Conservation (phyloP, 2,113 vertebrate genomes). For the Seriola dumerili region DNA sequence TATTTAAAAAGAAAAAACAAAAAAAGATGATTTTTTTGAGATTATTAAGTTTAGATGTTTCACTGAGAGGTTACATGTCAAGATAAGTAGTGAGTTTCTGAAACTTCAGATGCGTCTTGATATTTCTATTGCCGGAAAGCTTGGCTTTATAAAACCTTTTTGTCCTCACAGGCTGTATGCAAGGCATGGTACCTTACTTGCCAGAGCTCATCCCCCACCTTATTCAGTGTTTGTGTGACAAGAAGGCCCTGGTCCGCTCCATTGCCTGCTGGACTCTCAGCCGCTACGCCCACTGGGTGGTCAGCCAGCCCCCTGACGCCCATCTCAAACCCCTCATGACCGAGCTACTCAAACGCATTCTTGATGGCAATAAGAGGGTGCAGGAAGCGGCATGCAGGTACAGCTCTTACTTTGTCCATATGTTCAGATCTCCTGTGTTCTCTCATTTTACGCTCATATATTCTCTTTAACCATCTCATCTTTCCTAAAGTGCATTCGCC, state of each 20-base stretch:
- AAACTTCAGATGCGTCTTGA: neutral
- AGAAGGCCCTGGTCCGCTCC: constrained; percentile 94
- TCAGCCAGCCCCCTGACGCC: constrained; percentile 93
- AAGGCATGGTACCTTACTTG: constrained; percentile 97
- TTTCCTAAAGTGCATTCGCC: constrained; percentile 89
- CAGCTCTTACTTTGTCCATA: neutral
- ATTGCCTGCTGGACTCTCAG: constrained; percentile 97
- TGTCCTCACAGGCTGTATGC: constrained; percentile 90
- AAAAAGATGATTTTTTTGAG: too few species aligned
- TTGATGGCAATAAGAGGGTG: constrained; percentile 95
- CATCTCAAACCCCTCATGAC: constrained; percentile 97
- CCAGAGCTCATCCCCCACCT: constrained; percentile 96
- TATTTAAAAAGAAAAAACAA: too few species aligned
- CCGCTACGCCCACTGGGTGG: constrained; percentile 97
- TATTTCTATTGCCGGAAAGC: neutral
- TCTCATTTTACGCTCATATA: neutral
- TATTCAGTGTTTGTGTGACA: constrained; percentile 93
- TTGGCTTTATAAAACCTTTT: neutral
- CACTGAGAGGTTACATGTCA: too few species aligned
- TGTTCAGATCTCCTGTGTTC: neutral
- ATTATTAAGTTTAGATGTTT: too few species aligned
- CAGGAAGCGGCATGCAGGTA: constrained; percentile 97
- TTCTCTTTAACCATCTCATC: neutral
- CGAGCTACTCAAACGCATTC: constrained; percentile 93
- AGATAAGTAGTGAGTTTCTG: neutral